Evolutionary conservation across 2,113 vertebrate species (phyloP), one percentile per base, ranked within the genome.

Genomic region (Callospermophilus lateralis): DNA sequence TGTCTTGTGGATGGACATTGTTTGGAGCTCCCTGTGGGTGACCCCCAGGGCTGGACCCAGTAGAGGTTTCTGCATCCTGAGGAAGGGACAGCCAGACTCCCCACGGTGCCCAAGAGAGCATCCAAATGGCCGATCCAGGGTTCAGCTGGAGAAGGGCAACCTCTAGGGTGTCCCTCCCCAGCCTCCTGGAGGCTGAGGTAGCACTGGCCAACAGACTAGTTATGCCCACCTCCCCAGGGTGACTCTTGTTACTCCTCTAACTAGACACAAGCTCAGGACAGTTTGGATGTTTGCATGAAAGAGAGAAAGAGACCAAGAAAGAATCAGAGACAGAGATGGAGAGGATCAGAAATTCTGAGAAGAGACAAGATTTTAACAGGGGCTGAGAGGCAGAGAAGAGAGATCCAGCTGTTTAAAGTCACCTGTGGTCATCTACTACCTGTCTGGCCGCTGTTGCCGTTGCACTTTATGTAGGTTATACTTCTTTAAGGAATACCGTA

Each of bases 121-220:
- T 65, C 4, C 39, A 55, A 30, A 32, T 2, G 19, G 11, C n/a
- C 22, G 30, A 4, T 30, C 10, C 9, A 11, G 9, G 34, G 26
- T 55, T 51, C 22, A 48, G 61, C 32, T 51, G 53, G 48, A 72
- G 26, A 4, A 0, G 1, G 10, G 6, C 22, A 30, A 28, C 0
- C 0, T 53, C 55, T 4, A 55, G 16, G 32, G 12, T 4, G 51
- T 34, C 34, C 68, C 11, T 3, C 39, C 20, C 24, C 0, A 0
- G 39, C 48, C 85, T 37, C 51, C 74, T n/a, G 26, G 28, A 84
- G 39, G 12, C 22, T 67, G 13, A 73, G 67, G 86, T 68, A 85
- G 48, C 0, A 37, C 30, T 37, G 39, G 1, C n/a, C 26, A 74
- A 58, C 65, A 65, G 53, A 83, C 5, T 19, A 8, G 74, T 20